Base-by-base conservation (phyloP, 92 coral and sea anemone species). In the Zoanthus solanderi region DNA sequence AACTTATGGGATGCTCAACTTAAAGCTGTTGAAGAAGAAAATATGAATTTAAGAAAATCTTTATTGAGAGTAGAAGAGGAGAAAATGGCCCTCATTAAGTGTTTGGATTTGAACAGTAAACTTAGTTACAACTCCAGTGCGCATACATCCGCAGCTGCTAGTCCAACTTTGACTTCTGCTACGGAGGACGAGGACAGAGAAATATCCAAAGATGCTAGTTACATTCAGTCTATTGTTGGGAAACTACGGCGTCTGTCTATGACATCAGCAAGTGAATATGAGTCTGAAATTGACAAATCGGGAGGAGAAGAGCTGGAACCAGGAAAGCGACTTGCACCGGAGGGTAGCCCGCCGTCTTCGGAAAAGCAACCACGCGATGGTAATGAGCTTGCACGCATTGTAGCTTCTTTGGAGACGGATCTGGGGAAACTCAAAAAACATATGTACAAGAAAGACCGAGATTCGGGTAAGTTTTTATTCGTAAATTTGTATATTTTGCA, bases 11-110 rank as follows among this genome's bases (percentile, higher is more conserved):
- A 93, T 78, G 50, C 91, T 7, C 93, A 91, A 68, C 78, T 91
- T 11, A 78, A 83, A 71, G 88, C 88, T 30, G 75, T 84, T 16
- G 98, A 95, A 75, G 80, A 87, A 42, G 93, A 91, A 67, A 93
- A 89, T 58, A 91, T 84, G 34, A 63, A 79, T 28, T 65, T 93
- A 90, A 75, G 83, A 58, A 96, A 95, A 42, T 86, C 87, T 4
- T 68, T 95, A 50, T 71, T 87, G 72, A 89, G 94, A 85, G 90
- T 92, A 46, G 94, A 95, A 78, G 93, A 94, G 52, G 98, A 95
- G 66, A 95, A 95, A 53, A 94, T 89, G 4, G 94, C 98, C 34
- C 91, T 95, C 57, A 87, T 95, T 44, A 85, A 84, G 34, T 95
- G 98, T 50, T 92, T 95, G 72, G 96, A 93, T 72, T 87, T 95